A percentile compares a stretch with the other conserved stretches of the same genome.
Conservation (phyloP, 2,888 invertebrate genomes). For the Heliconius aoede region DNA sequence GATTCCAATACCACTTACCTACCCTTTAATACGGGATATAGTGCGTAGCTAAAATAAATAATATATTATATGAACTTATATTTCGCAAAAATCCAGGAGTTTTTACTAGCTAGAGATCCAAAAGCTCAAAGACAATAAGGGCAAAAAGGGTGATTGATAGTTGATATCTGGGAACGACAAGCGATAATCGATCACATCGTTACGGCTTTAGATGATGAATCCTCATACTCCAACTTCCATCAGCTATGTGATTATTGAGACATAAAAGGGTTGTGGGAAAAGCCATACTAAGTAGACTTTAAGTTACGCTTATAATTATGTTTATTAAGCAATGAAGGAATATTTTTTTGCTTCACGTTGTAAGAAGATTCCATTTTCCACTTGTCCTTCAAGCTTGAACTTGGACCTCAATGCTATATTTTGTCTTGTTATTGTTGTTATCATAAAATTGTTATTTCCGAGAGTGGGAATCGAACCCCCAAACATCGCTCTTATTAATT, state of each 20-base stretch:
- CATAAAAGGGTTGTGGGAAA: constrained; percentile 17
- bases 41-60: too few relatives aligned
- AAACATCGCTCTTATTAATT: too few relatives aligned
- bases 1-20: too few relatives aligned
- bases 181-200: constrained; percentile 47
- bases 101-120: constrained; percentile 4
- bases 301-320: background rate
- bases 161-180: constrained; percentile 43
- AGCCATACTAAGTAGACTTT: background rate
- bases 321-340: too few relatives aligned
- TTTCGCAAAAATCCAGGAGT: background rate
- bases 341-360: too few relatives aligned
- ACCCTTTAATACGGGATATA: too few relatives aligned
- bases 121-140: constrained; percentile 43
- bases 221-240: constrained; percentile 26
- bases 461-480: too few relatives aligned
- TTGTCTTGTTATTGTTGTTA: too few relatives aligned
- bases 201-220: constrained; percentile 32
- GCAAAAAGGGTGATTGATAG: constrained; percentile 48
- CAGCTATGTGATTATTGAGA: constrained; percentile 28
- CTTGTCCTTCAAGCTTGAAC: too few relatives aligned
- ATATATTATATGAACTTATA: background rate
- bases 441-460: too few relatives aligned
- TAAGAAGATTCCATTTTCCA: background rate
- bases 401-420: too few relatives aligned